phyloP scores from a whole-genome alignment of 2,888 invertebrate genomes.

The Anaspis maculata region DNA sequence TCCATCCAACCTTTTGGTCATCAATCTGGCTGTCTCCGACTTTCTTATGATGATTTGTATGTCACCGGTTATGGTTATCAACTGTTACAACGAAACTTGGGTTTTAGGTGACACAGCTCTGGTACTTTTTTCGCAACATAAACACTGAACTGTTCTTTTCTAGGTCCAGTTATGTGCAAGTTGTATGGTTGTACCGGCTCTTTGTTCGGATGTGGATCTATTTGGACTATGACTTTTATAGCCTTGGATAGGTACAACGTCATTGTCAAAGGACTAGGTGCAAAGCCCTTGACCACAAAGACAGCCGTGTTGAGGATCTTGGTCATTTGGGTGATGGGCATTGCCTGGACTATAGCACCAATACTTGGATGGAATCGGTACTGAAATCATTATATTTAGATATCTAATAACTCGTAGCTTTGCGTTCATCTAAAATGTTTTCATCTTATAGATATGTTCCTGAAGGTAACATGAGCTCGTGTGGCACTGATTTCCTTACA shows the following conservation, averaged over 20 bases:
- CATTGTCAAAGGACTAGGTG: conserved; percentile 84
- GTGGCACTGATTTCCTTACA: conserved; percentile 79
- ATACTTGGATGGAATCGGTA: conserved; percentile 84
- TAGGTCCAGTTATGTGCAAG: conserved; percentile 76
- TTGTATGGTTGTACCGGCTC: conserved; percentile 82
- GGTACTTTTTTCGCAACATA: too few species aligned
- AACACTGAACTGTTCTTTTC: too few species aligned
- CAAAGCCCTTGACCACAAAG: conserved; percentile 74
- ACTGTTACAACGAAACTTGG: conserved; percentile 73
- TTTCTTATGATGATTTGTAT: conserved; percentile 81
- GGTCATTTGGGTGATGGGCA: conserved; percentile 68
- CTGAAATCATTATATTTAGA: too few species aligned
- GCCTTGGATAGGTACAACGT: conserved; percentile 91
- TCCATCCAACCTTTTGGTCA: conserved; percentile 83
- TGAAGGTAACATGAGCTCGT: conserved; percentile 90
- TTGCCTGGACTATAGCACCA: conserved; percentile 75
- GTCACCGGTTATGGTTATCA: conserved; percentile 76
- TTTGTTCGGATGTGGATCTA: conserved; percentile 81
- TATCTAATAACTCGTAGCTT: too few species aligned
- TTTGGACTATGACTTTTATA: conserved; percentile 90
- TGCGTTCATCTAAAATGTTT: too few species aligned
- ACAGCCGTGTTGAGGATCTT: conserved; percentile 70
- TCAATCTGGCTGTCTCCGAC: conserved; percentile 87
- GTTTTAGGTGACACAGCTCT: too few species aligned
- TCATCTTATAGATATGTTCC: too few species aligned